Base-by-base conservation (phyloP, 2,797 vertebrate species). In the Oreortyx pictus region DNA sequence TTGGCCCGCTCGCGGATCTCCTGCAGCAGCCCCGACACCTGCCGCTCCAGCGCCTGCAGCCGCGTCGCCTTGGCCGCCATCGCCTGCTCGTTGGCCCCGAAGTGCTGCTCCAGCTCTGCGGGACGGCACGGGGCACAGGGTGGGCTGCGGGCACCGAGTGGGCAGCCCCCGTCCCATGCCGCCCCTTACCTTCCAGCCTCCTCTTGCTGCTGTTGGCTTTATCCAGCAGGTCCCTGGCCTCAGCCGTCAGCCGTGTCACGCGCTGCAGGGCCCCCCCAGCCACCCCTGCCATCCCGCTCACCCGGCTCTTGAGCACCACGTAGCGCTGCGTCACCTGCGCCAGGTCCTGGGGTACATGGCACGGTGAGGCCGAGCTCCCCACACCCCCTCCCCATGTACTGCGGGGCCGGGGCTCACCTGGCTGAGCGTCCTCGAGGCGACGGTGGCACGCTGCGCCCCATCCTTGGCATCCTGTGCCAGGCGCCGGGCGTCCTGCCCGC, bases 81-180 rank as follows among this genome's bases (percentile, higher is more conserved):
- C 22, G 31, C 92, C 93, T 91, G 88, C 93, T 98, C 98, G 2
- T 99, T 99, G 62, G 39, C 97, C 77, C 86, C 97, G 54, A 99
- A 98, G 91, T 92, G 98, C 65, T 92, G 96, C 95, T 99, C 98
- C 90, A 99, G 95, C 62, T 97, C 98, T 98, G 93, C 1, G 1
- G 56, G 59, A 66, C 0, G 14, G 65, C 44, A 22, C 47, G 16
- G 39, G 47, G 16, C 25, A 3, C 33, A 25, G 49, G 47, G 24
- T 19, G 24, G 33, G 66, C 6, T 14, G 35, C 47, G 44, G 70
- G 70, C 59, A 9, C 52, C 2, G 2, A 59, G 49, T 1, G 1
- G 39, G 27, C 27, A 17, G 7, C 41, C 22, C 14, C 20, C 16
- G 9, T 6, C 10, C 16, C 19, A 9, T 1, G 1, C 15, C 49